A percentile compares a stretch with the other conserved stretches of the same genome.
These are phyloP conservation scores for Crepidodera aurea DNA, from an alignment of 2,888 invertebrate genomes.

Conservation along the genomic window DNA sequence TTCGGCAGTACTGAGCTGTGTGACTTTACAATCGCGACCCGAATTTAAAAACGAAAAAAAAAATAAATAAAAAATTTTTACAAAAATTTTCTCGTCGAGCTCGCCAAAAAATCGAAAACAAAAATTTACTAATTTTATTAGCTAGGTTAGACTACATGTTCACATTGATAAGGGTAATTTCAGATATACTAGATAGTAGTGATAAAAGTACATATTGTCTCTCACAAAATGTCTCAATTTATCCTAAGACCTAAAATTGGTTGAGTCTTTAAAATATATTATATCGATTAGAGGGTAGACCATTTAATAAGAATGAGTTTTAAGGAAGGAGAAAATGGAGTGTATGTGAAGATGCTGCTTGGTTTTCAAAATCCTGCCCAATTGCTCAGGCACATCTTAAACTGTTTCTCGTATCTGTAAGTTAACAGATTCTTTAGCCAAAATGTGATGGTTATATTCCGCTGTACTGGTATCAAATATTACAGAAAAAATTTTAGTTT, in stretches of 20 bases:
- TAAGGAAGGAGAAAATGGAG: not conserved
- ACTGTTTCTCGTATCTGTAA: too few species aligned
- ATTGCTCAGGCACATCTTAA: too few species aligned
- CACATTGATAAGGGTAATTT: constrained; percentile 40
- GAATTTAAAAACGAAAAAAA: constrained; percentile 38
- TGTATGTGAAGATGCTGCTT: not conserved
- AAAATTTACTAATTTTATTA: constrained; percentile 39
- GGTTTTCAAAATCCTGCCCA: too few species aligned
- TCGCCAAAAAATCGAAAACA: too few species aligned
- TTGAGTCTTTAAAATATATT: constrained; percentile 20
- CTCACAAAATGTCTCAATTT: constrained; percentile 40
- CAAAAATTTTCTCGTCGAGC: constrained; percentile 20
- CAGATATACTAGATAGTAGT: constrained; percentile 43
- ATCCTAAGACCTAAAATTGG: constrained; percentile 30
- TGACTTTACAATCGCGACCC: constrained; percentile 50
- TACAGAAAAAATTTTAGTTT: too few species aligned
- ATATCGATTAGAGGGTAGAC: constrained; percentile 15
- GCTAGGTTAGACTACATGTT: constrained; percentile 48
- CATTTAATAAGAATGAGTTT: constrained; percentile 1
- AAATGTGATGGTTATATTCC: too few species aligned
- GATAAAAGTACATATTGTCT: constrained; percentile 45
- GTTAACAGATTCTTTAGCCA: too few species aligned
- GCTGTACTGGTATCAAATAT: too few species aligned
- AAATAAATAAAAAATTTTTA: constrained; percentile 40
- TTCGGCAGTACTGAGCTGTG: constrained; percentile 57